Base-by-base conservation (phyloP, 35 echinoderm and acorn worm species). In the Eucidaris tribuloides region DNA sequence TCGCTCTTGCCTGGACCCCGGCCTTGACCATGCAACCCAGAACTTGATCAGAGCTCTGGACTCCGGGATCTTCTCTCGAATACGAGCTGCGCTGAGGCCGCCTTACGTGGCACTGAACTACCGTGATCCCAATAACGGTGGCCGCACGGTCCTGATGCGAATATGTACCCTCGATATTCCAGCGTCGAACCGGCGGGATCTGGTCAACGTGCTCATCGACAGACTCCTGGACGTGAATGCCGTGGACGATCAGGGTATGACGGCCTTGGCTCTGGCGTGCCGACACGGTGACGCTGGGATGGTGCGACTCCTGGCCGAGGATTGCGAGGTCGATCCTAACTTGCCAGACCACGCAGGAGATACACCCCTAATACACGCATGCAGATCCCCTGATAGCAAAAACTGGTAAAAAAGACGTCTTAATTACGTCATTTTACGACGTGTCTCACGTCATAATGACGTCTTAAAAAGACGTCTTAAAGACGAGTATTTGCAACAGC, bases 311-410 rank as follows among this genome's bases (percentile, higher is more conserved):
- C 41, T 99, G 3, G 76, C 96, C 0, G 91, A 93, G 18, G 68
- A 84, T 27, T 43, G 20, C 3, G 81, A 72, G 35, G 59, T 93
- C 42, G 91, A 99, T 61, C 96, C 96, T 17, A 92, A 93, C 55
- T 42, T 93, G 35, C 70, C 33, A 0, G 96, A 99, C 46, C 18
- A 66, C 31, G 79, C 83, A 1, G 91, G 91, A 0, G 77, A 99
- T 45, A 99, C 96, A 23, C 90, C 96, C 3, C 83, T 99, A 5
- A 86, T 99, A 79, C 86, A 87, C 28, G 96, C 96, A 23, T 87
- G 86, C 42, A 68, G 83, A n/a, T n/a, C n/a, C n/a, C n/a, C n/a
- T n/a, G n/a, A n/a, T n/a, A n/a, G n/a, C n/a, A n/a, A n/a, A n/a
- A n/a, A n/a, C n/a, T n/a, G n/a, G n/a, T n/a, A n/a, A n/a, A n/a